Base-by-base conservation (phyloP, 2,888 invertebrate species). In the Asteroscopus sphinx region DNA sequence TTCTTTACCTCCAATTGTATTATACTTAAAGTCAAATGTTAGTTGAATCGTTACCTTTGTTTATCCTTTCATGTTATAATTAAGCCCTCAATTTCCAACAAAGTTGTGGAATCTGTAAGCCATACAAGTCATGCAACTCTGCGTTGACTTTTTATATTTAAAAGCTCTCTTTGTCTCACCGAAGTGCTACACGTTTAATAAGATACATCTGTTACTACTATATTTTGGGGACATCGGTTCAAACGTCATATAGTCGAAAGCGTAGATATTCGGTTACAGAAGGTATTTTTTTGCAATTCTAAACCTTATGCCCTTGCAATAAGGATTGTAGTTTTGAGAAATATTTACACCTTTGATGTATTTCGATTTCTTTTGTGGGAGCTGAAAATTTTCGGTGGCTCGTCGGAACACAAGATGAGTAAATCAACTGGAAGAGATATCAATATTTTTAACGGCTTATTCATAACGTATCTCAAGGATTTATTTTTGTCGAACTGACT, bases 151-250 rank as follows among this genome's bases (percentile, higher is more conserved):
- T 69, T 79, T 81, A 78, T 77, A 73, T 85, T 79, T 78, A 68
- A 80, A 82, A 78, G 73, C 76, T 72, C 62, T 84, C 83, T 86
- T 80, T 85, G 80, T 82, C 71, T 75, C 73, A 52, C 68, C 51
- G 65, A 64, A 79, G 75, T 76, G 76, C 76, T 79, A 72, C 75
- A 62, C 71, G 72, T 79, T 74, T 82, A 84, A 86, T 84, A 82
- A 78, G 84, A 85, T 73, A 82, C 85, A 89, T 89, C 86, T 88
- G 88, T 81, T 85, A 70, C 78, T 69, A 81, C 81, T 88, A 82
- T 88, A 88, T 88, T 87, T 87, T 76, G 75, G 81, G 81, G 71
- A 80, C 76, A 77, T 70, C 68, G 77, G 79, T 82, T 81, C 79
- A 77, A 79, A 81, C 81, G 82, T 85, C 84, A 82, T 84, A 83